Conservation (phyloP, 2,113 vertebrate species). For the Delphinus delphis region DNA sequence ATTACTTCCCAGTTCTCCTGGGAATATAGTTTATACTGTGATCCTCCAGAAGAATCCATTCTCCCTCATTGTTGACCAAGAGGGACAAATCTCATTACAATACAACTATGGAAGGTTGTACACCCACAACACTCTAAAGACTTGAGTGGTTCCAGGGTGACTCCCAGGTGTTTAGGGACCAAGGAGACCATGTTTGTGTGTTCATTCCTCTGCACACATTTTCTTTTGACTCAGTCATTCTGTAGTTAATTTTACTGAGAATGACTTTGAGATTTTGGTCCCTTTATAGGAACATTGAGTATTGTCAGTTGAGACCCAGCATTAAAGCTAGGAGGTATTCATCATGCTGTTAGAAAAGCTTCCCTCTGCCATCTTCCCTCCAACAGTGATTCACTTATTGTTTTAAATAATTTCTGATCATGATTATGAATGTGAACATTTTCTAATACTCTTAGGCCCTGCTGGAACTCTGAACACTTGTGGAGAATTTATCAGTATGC, state of each 20-base stretch:
- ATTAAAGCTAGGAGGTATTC: conserved; percentile 62
- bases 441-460: neutral
- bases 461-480: neutral
- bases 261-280: conserved; percentile 47
- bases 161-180: neutral
- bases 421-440: conserved; percentile 59
- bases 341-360: conserved; percentile 15
- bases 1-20: neutral
- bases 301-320: conserved; percentile 51
- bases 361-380: neutral
- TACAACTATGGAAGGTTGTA: neutral
- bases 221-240: neutral
- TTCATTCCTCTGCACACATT: neutral
- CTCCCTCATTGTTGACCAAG: neutral
- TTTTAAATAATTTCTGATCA: conserved; percentile 67
- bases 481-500: conserved; percentile 39
- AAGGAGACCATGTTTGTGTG: neutral
- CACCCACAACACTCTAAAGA: neutral
- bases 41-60: neutral
- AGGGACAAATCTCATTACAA: neutral
- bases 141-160: neutral
- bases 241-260: conserved; percentile 14
- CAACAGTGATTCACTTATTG: conserved; percentile 59
- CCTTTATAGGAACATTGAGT: neutral
- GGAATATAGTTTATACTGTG: neutral